These are phyloP conservation scores for Fragum whitleyi DNA, from an alignment of 2,888 invertebrate genomes.

Conservation along the genomic window DNA sequence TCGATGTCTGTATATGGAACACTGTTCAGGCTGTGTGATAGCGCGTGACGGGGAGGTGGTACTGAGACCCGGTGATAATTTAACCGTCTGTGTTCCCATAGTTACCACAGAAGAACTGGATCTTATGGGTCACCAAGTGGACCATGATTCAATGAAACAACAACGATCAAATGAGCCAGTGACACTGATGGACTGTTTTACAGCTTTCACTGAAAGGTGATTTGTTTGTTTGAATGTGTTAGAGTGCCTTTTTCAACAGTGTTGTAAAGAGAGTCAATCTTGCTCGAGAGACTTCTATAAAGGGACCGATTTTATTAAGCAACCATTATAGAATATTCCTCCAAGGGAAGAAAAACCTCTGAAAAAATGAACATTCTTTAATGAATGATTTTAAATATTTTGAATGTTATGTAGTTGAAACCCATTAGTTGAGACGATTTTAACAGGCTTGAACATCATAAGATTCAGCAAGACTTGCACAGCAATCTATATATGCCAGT, in stretches of 20 bases:
- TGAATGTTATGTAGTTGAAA: too few relatives aligned
- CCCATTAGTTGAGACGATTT: too few relatives aligned
- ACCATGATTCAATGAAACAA: slow-evolving; percentile 86
- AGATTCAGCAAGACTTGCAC: too few relatives aligned
- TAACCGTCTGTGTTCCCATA: slow-evolving; percentile 86
- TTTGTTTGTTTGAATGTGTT: too few relatives aligned
- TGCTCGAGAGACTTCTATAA: too few relatives aligned
- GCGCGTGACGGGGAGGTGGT: slow-evolving; percentile 84
- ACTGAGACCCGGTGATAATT: slow-evolving; percentile 87
- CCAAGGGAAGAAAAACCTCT: too few relatives aligned
- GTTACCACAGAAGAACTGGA: slow-evolving; percentile 84
- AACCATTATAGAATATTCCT: neutral
- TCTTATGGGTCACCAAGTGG: slow-evolving; percentile 70
- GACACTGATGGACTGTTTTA: slow-evolving; percentile 88
- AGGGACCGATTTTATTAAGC: too few relatives aligned
- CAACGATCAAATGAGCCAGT: slow-evolving; percentile 87
- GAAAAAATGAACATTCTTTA: too few relatives aligned
- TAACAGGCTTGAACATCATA: too few relatives aligned
- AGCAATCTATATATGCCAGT: too few relatives aligned
- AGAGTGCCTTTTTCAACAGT: neutral
- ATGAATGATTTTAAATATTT: too few relatives aligned
- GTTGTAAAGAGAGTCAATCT: too few relatives aligned
- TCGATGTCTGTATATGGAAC: slow-evolving; percentile 87
- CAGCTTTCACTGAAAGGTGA: slow-evolving; percentile 88
- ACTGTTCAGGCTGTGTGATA: slow-evolving; percentile 88